Evolutionary conservation across 1,140 invertebrate genomes (phyloP).

Genomic region (Piezodorus guildinii): DNA sequence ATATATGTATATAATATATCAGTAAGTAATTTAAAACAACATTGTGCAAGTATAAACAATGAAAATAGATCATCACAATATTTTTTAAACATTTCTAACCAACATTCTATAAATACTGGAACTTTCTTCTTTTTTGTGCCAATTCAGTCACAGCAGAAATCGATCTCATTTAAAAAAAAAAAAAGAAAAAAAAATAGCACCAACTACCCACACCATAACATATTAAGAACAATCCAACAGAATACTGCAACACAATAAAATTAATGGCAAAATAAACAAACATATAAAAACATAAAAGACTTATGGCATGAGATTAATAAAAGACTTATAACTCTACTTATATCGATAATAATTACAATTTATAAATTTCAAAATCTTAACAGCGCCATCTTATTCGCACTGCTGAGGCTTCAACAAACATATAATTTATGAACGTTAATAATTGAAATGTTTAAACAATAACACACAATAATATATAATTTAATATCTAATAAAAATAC

Average conservation of each 20-base stretch:
- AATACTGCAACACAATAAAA: slow-evolving; percentile 1
- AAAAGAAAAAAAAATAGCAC: not conserved
- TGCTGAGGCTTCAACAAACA: not conserved
- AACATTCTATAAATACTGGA: not conserved
- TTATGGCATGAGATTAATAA: not conserved
- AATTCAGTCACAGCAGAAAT: not conserved
- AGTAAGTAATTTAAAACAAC: not conserved
- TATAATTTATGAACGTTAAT: not conserved
- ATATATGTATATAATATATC: slow-evolving; percentile 1
- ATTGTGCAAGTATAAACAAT: not conserved
- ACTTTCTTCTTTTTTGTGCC: not conserved
- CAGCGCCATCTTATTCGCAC: not conserved
- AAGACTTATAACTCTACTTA: not conserved
- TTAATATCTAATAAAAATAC: no score
- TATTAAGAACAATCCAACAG: not conserved
- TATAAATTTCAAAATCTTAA: not conserved
- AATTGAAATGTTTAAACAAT: no score
- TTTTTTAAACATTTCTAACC: not conserved
- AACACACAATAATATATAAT: no score
- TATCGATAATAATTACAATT: not conserved
- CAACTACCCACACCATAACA: slow-evolving; percentile 4
- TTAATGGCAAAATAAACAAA: not conserved
- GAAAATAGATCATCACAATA: slow-evolving; percentile 1
- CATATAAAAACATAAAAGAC: not conserved
- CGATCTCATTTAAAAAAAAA: not conserved